These are phyloP conservation scores for Netelia melanura DNA, from an alignment of 2,888 invertebrate species.

Conservation along the genomic window DNA sequence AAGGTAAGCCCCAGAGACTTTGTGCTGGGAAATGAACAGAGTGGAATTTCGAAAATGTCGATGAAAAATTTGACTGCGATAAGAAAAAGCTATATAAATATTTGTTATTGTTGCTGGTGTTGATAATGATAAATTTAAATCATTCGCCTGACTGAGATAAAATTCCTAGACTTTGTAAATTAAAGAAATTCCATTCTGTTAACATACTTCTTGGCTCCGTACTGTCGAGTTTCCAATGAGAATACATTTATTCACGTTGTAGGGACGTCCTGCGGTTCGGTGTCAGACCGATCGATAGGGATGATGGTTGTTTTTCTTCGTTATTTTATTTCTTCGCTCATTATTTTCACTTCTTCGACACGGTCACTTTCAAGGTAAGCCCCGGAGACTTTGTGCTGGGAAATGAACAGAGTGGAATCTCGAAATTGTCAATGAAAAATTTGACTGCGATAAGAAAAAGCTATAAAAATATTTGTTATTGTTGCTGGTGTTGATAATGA, in stretches of 20 bases:
- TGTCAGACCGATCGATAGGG: no score
- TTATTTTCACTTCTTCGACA: no score
- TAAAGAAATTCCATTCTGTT: not conserved
- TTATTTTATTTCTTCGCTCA: no score
- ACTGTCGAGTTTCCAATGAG: constrained; percentile 25
- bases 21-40: not conserved
- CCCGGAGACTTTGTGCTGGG: no score
- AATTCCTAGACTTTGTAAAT: not conserved
- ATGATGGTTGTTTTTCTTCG: no score
- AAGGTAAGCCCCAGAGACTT: constrained; percentile 32
- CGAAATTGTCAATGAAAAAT: not conserved
- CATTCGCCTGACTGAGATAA: no score
- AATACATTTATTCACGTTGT: constrained; percentile 6
- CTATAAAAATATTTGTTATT: no score
- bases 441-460: not conserved
- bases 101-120: no score
- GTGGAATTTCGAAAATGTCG: not conserved
- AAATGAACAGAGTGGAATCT: not conserved
- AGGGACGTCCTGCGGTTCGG: constrained; percentile 52
- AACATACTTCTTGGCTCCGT: not conserved
- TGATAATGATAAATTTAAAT: no score
- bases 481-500: no score
- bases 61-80: not conserved
- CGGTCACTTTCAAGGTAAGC: no score
- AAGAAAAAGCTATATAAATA: not conserved